Evolutionary conservation across 2,797 vertebrate genomes (phyloP).

Genomic region (Glyptemys insculpta): DNA sequence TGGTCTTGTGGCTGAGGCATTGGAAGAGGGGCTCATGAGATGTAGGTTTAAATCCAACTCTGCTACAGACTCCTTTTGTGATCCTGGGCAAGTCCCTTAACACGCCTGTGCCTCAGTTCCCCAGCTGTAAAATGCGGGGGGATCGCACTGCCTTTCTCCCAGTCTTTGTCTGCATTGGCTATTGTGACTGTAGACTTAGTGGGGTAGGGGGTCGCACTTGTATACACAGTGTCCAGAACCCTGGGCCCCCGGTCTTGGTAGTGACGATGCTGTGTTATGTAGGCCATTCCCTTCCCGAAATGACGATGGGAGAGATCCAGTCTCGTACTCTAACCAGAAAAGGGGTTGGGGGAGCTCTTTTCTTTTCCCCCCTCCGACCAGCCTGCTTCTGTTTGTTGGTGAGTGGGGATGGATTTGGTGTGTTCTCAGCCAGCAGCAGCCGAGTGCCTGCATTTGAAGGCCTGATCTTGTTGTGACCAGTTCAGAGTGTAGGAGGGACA

Average conservation of each 20-base stretch:
- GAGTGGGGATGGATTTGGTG: too few species aligned
- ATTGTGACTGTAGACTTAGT: not conserved
- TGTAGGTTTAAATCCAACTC: too few species aligned
- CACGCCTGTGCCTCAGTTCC: not conserved
- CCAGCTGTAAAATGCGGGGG: not conserved
- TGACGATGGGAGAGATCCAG: not conserved
- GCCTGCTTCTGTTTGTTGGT: too few species aligned
- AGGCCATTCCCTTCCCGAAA: not conserved
- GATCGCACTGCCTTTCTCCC: not conserved
- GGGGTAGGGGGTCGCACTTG: not conserved
- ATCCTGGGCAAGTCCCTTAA: not conserved
- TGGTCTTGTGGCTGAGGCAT: not conserved
- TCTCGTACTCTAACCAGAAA: not conserved
- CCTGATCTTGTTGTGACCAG: too few species aligned
- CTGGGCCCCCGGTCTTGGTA: not conserved
- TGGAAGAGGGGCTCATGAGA: not conserved
- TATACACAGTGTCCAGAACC: not conserved
- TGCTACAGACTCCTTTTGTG: not conserved
- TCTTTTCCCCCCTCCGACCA: too few species aligned
- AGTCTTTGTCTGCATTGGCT: not conserved
- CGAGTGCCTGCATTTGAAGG: too few species aligned
- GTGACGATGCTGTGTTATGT: not conserved
- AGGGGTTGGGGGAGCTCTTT: too few species aligned
- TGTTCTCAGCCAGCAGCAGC: too few species aligned
- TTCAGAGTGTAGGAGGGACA: too few species aligned